These are phyloP conservation scores for Prenolepis imparis DNA, from an alignment of 2,888 invertebrate genomes.

Conservation along the genomic window DNA sequence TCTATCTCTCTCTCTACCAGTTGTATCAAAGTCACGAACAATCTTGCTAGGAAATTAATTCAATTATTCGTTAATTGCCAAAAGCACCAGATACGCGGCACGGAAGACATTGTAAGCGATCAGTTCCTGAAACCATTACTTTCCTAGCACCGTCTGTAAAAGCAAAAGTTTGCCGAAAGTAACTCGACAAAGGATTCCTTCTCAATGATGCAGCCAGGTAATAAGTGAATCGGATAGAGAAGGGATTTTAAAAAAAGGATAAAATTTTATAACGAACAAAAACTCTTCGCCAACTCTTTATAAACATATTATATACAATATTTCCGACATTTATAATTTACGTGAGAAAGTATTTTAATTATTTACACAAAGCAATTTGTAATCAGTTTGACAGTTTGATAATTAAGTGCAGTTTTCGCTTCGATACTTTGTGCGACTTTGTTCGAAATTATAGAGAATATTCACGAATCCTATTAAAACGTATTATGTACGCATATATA, in stretches of 20 bases:
- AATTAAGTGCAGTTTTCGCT: constrained; percentile 21
- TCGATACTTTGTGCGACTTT: constrained; percentile 13
- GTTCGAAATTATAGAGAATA: constrained; percentile 33
- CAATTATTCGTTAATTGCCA: background rate
- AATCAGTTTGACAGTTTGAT: constrained; percentile 19
- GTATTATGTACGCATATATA: background rate
- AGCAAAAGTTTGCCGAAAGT: constrained; percentile 12
- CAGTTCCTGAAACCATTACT: constrained; percentile 20
- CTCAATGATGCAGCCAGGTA: background rate
- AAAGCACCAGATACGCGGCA: background rate
- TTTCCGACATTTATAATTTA: background rate
- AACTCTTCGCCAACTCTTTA: background rate
- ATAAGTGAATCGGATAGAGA: background rate
- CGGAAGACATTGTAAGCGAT: background rate
- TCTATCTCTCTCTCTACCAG: no score
- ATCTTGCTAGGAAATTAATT: background rate
- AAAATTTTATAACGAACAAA: background rate
- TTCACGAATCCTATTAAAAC: constrained; percentile 48
- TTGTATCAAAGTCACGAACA: background rate
- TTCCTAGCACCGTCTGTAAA: background rate
- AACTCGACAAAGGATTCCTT: constrained; percentile 9
- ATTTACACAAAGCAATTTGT: constrained; percentile 17
- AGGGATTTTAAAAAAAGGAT: background rate
- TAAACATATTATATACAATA: background rate
- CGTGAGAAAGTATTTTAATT: background rate